Evolutionary conservation across 2,797 vertebrate genomes (phyloP).

Genomic region (Limosa lapponica): DNA sequence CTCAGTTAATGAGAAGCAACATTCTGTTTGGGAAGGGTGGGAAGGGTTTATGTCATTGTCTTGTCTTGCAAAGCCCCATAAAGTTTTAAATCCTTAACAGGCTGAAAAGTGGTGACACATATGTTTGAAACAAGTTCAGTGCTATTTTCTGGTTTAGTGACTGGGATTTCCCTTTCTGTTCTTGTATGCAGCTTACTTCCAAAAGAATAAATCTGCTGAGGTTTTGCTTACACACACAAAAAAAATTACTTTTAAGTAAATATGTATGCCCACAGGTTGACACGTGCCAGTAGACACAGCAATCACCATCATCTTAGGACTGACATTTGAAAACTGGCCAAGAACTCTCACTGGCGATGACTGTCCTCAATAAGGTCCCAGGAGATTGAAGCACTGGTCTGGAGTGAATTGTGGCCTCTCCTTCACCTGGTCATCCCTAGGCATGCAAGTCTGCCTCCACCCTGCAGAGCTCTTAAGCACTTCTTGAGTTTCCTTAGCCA

Average conservation of each 20-base stretch:
- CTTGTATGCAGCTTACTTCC: not conserved
- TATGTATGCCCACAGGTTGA: not conserved
- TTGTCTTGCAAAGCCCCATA: not conserved
- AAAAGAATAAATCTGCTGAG: not conserved
- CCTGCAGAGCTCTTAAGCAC: not conserved
- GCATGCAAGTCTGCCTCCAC: not conserved
- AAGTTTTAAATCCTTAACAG: not conserved
- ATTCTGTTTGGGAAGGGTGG: not conserved
- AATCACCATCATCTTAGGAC: not conserved
- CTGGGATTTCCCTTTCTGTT: not conserved
- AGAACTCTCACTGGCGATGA: not conserved
- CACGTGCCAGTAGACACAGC: not conserved
- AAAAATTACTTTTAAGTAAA: not conserved
- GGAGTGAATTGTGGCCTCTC: not conserved
- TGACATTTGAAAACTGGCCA: not conserved
- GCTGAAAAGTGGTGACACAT: not conserved
- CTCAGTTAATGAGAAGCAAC: not conserved
- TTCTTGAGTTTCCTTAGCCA: conserved; percentile 9
- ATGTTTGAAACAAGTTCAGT: not conserved
- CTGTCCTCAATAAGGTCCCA: not conserved
- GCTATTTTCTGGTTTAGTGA: not conserved
- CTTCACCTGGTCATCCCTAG: not conserved
- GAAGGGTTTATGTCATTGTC: not conserved
- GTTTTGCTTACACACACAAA: not conserved
- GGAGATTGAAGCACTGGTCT: not conserved